phyloP scores from a whole-genome alignment of 2,888 invertebrate genomes.

The Apamea epomidion region DNA sequence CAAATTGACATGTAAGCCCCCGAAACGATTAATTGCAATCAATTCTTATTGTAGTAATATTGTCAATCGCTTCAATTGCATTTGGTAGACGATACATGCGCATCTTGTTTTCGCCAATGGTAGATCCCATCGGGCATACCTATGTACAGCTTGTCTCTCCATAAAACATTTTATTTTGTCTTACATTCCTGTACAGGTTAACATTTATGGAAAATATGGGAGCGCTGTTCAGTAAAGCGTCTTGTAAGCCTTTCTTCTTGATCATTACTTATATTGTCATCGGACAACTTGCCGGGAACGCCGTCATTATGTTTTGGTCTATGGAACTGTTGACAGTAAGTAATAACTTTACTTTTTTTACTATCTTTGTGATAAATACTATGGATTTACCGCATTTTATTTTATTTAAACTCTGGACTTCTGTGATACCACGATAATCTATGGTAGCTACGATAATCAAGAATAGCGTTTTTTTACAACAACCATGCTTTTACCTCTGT shows the following conservation, averaged over 20 bases:
- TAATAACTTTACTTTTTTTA: neutral
- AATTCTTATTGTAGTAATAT: neutral
- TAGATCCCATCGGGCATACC: neutral
- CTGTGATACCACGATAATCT: neutral
- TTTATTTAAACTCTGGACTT: neutral
- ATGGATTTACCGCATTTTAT: neutral
- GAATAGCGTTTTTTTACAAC: neutral
- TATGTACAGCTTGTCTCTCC: neutral
- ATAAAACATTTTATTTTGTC: neutral
- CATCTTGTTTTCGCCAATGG: too few species aligned
- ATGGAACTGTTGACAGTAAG: slow-evolving; percentile 78
- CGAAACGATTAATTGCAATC: too few species aligned
- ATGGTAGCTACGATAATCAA: too few species aligned
- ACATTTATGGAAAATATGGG: slow-evolving; percentile 62
- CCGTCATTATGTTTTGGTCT: slow-evolving; percentile 77
- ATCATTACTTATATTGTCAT: slow-evolving; percentile 70
- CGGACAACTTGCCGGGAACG: slow-evolving; percentile 73
- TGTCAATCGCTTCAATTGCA: neutral
- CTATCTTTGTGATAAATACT: neutral
- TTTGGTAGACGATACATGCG: neutral
- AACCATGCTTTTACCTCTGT: neutral
- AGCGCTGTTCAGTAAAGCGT: slow-evolving; percentile 65
- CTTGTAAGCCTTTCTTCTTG: slow-evolving; percentile 76
- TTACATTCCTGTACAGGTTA: slow-evolving; percentile 67
- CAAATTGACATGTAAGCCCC: neutral